Percentiles rank a stretch among this genome's conserved stretches.
Evolutionary conservation across 2,113 vertebrate genomes (phyloP).

Genomic region (Etheostoma spectabile): DNA sequence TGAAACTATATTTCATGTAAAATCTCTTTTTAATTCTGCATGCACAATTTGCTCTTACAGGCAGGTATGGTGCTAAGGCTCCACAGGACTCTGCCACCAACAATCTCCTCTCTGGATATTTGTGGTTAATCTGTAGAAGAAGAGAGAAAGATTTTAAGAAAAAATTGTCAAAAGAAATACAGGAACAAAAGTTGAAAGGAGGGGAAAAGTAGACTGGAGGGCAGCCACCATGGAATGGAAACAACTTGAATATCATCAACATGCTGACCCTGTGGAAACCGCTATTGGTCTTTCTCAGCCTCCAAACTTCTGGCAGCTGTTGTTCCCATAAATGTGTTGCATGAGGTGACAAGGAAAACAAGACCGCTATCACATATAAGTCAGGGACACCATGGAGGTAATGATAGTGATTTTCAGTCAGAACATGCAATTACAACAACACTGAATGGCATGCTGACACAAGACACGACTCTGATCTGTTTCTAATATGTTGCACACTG

Average conservation of each 20-base stretch:
- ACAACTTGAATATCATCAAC: conserved; percentile 71
- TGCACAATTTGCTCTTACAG: conserved; percentile 86
- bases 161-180: conserved; percentile 33
- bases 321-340: conserved; percentile 41
- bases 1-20: not conserved
- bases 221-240: conserved; percentile 72
- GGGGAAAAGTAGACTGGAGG: conserved; percentile 45
- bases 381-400: conserved; percentile 44
- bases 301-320: conserved; percentile 53
- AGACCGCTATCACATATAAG: conserved; percentile 36
- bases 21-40: not conserved
- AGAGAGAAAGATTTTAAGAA: conserved; percentile 30
- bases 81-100: conserved; percentile 98
- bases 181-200: conserved; percentile 42
- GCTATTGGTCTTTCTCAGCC: conserved; percentile 73
- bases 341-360: conserved; percentile 57
- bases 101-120: conserved; percentile 97
- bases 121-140: conserved; percentile 94
- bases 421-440: not conserved
- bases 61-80: conserved; percentile 96
- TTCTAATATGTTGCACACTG: not conserved
- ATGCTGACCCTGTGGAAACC: conserved; percentile 77
- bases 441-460: not conserved
- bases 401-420: not conserved
- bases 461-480: not conserved